Evolutionary conservation across 2,797 vertebrate species (phyloP).

Genomic region (Sylvilagus floridanus): DNA sequence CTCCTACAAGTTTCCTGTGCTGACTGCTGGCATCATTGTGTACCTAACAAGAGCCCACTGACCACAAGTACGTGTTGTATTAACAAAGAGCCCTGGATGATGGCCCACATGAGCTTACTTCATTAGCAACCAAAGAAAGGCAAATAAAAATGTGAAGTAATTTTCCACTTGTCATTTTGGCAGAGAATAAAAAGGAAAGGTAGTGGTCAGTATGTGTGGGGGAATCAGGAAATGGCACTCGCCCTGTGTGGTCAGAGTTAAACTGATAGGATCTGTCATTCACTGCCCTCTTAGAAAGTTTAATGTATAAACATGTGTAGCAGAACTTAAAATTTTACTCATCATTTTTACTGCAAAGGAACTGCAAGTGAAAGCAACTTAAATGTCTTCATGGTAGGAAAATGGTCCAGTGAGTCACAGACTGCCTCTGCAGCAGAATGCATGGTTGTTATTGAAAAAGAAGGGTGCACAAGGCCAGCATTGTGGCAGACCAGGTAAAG

Average conservation of each 20-base stretch:
- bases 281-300: background rate
- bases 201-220: background rate
- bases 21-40: background rate
- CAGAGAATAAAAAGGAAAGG: background rate
- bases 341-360: background rate
- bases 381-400: background rate
- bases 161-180: background rate
- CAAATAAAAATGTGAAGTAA: background rate
- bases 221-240: background rate
- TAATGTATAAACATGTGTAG: background rate
- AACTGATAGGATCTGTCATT: background rate
- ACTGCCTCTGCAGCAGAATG: background rate
- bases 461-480: too few relatives aligned
- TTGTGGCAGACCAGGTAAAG: too few relatives aligned
- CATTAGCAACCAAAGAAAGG: background rate
- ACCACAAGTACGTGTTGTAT: background rate
- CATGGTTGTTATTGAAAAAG: too few relatives aligned
- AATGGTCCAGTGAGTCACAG: background rate
- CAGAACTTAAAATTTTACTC: background rate
- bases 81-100: background rate
- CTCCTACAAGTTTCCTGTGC: background rate
- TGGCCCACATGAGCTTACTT: background rate
- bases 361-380: background rate
- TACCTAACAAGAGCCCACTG: background rate
- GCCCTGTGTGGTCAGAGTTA: accelerated